These are phyloP conservation scores for Morpho deidamia DNA, from an alignment of 2,888 invertebrate species.

Conservation along the genomic window DNA sequence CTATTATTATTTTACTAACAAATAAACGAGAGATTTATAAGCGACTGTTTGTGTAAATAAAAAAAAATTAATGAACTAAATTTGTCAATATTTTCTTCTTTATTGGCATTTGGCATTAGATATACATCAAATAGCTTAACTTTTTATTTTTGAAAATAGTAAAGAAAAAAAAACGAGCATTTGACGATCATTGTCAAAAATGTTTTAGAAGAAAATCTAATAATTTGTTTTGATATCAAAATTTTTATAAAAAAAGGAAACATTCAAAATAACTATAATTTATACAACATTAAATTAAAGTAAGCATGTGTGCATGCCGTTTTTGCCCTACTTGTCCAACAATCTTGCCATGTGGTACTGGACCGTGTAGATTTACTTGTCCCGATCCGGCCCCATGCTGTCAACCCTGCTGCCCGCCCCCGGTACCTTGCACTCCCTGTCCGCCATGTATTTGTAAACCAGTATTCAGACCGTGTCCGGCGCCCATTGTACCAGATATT, in stretches of 20 bases:
- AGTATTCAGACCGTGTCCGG: conserved; percentile 54
- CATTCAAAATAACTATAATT: conserved; percentile 3
- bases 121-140: no score
- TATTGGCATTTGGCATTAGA: no score
- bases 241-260: conserved; percentile 21
- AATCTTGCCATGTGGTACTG: conserved; percentile 57
- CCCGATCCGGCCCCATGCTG: conserved; percentile 54
- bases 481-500: conserved; percentile 56
- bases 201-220: neutral
- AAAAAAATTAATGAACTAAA: neutral
- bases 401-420: conserved; percentile 60
- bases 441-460: conserved; percentile 60
- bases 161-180: neutral
- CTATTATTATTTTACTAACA: conserved; percentile 9
- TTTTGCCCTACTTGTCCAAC: conserved; percentile 63
- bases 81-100: neutral
- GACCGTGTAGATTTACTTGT: conserved; percentile 49
- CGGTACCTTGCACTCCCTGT: conserved; percentile 61
- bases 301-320: conserved; percentile 46
- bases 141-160: neutral
- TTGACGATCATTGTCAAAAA: neutral
- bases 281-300: conserved; percentile 12
- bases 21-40: neutral
- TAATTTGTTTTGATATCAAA: conserved; percentile 9
- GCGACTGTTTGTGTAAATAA: neutral